Base-by-base conservation (phyloP, 2,888 invertebrate genomes). In the Andrena camellia region DNA sequence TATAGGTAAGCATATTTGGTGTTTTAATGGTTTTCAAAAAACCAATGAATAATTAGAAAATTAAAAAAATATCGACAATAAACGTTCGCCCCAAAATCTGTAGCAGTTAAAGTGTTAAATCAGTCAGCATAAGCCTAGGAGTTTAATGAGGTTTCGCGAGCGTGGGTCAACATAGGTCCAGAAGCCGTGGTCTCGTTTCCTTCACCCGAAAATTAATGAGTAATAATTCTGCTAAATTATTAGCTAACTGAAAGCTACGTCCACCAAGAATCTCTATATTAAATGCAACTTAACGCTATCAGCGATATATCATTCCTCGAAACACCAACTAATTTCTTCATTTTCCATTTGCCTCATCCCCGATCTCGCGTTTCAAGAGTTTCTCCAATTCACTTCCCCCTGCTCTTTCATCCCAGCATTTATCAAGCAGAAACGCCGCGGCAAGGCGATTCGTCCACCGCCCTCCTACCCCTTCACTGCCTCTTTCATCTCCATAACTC, bases 401-500 rank as follows among this genome's bases (percentile, higher is more conserved):
- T 59, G 17, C 29, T 29, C 13, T 26, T 31, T n/a, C 60, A 33
- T 26, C 60, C 33, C 20, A 33, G 35, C 20, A 42, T 10, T 63
- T 23, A n/a, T 63, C 42, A 35, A 63, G 17, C 42, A 7, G 42
- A 42, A 63, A 23, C n/a, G 2, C 35, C 35, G 20, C 20, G 13
- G 48, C 31, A n/a, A 4, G 35, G 35, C 57, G 29, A 73, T 42
- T 66, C 23, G 13, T 66, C n/a, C 26, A 6, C 42, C 63, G 6
- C 35, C 29, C 26, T 48, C 13, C 20, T 4, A 31, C 31, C 66
- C 66, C 31, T 20, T 63, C 23, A 1, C 42, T 20, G 42, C 13
- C 62, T n/a, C 26, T 10, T 35, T 35, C 23, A 50, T 33, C 26
- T 10, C 75, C 68, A 26, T 68, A 68, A 75, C 50, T 68, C 60